Base-by-base conservation (phyloP, 2,888 invertebrate species). In the Willowsia nigromaculata region DNA sequence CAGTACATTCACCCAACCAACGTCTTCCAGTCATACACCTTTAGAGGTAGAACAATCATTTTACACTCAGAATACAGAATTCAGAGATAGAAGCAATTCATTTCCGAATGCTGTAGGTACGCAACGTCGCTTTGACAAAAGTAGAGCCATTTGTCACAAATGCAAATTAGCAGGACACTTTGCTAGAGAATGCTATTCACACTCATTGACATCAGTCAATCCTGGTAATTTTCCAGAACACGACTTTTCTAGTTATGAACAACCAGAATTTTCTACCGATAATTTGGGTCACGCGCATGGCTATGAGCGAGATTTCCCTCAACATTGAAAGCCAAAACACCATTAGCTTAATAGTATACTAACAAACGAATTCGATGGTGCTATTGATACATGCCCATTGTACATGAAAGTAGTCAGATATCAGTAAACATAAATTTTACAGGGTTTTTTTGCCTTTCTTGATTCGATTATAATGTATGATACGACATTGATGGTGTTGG, bases 401-500 rank as follows among this genome's bases (percentile, higher is more conserved):
- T 71, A 62, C n/a, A n/a, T n/a, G n/a, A n/a, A n/a, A n/a, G n/a
- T n/a, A n/a, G n/a, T n/a, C n/a, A n/a, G n/a, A n/a, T n/a, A n/a
- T n/a, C n/a, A n/a, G n/a, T n/a, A n/a, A n/a, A 90, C 25, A 22
- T 27, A n/a, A 2, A 86, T n/a, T n/a, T n/a, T n/a, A 27, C 1
- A n/a, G 47, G 47, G 33, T 0, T n/a, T 15, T 13, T 90, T 76
- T 25, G 30, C 50, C 15, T 87, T 83, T 53, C 43, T 87, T 43
- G 85, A 85, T n/a, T n/a, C 40, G 53, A 37, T 7, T 50, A 33
- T 27, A 43, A 56, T 5, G n/a, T 4, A 7, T 1, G 18, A n/a
- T 68, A 68, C 18, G 40, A 40, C 0, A 68, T 68, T 18, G 40
- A 68, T n/a, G 37, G 25, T 37, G 4, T 53, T 13, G 62, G 62